A percentile compares a stretch with the other conserved stretches of the same genome.
These are phyloP conservation scores for Dendrocincla tyrannina DNA, from an alignment of 2,797 vertebrate genomes.

Conservation along the genomic window DNA sequence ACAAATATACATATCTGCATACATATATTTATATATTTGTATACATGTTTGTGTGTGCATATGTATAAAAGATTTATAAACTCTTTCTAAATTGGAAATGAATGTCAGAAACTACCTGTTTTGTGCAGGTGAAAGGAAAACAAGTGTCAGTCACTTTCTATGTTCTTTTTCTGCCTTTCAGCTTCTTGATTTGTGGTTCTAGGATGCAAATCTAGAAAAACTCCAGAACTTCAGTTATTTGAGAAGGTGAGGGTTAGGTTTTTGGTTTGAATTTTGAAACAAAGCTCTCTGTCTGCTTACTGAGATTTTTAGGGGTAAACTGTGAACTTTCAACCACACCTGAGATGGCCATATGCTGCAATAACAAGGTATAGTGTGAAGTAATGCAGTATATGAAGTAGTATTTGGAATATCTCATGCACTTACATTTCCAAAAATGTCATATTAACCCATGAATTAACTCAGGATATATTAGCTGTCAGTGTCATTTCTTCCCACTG, in stretches of 20 bases:
- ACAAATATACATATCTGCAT: too few relatives aligned
- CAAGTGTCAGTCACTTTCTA: not conserved
- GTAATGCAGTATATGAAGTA: not conserved
- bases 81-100: not conserved
- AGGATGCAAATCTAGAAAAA: not conserved
- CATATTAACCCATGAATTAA: not conserved
- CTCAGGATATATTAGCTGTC: not conserved
- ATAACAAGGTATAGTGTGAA: not conserved
- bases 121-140: not conserved
- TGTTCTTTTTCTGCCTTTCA: not conserved
- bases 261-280: not conserved
- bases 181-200: not conserved
- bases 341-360: not conserved
- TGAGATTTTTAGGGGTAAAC: not conserved
- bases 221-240: not conserved
- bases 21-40: not conserved
- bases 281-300: not conserved
- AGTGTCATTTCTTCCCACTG: not conserved
- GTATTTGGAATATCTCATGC: not conserved
- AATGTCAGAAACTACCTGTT: not conserved
- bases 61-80: not conserved
- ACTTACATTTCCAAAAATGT: not conserved
- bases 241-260: not conserved
- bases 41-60: not conserved
- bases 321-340: not conserved